Evolutionary conservation across 2,888 invertebrate species (phyloP), one percentile per base, ranked within the genome.

Genomic region (Drosophila cracens): DNA sequence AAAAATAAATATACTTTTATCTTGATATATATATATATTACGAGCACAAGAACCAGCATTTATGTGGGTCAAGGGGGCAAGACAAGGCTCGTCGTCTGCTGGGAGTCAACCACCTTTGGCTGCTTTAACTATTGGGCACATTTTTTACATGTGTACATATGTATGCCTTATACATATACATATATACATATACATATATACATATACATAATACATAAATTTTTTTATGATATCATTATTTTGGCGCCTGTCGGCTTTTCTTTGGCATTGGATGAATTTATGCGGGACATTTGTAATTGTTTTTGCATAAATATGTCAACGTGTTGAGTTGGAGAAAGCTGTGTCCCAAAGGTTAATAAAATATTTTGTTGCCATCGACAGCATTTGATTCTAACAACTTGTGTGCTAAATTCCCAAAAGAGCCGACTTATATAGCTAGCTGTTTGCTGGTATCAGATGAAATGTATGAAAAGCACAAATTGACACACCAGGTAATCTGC

Each of bases 181-280:
- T 3, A 38, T 3, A 38, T 36, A 36, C 18, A 36, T 48, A 16
- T 48, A 27, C 13, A 8, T n/a, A 11, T 13, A 31, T 27, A 18
- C 6, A 13, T n/a, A 29, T 56, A 34, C n/a, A 43, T 31, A 43
- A 27, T 33, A 25, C 21, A 18, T 38, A 27, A 10, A n/a, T 49
- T 38, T 60, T 71, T 64, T 53, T 56, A 48, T 34, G 65, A 77
- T 70, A 74, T 72, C 71, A 77, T 84, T 84, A 79, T 70, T 74
- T 54, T 71, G 65, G 49, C 69, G 74, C 64, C 59, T 49, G 76
- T 71, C 66, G 66, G 70, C 49, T 56, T 60, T 60, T 29, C 70
- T 74, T 70, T 77, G 70, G 57, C 78, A 70, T 70, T 63, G 57
- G 52, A 66, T 60, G 58, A 61, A 77, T 77, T 77, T 82, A 74